These are phyloP conservation scores for Ellobium chinense DNA, from an alignment of 2,888 invertebrate genomes.

Conservation along the genomic window DNA sequence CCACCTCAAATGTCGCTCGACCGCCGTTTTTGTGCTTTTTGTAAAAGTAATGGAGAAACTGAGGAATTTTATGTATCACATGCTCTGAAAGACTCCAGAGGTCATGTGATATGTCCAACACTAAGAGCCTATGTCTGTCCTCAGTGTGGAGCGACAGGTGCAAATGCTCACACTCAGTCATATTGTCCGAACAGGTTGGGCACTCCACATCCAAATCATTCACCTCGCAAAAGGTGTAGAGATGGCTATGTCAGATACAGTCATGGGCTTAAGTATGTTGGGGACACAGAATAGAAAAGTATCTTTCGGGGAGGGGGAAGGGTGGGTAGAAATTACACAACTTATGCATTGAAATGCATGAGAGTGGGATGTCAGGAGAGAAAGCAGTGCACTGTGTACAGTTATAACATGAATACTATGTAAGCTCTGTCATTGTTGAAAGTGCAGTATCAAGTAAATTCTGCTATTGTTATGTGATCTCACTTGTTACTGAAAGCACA, in stretches of 20 bases:
- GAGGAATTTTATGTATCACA: conserved; percentile 84
- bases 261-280: conserved; percentile 13
- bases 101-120: conserved; percentile 86
- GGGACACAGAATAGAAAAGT: too few relatives aligned
- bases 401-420: too few relatives aligned
- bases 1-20: too few relatives aligned
- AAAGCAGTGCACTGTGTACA: too few relatives aligned
- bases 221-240: conserved; percentile 1
- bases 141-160: conserved; percentile 86
- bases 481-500: too few relatives aligned
- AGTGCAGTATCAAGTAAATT: too few relatives aligned
- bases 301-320: too few relatives aligned
- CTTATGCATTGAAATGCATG: too few relatives aligned
- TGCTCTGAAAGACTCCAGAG: conserved; percentile 82
- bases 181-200: conserved; percentile 82
- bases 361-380: too few relatives aligned
- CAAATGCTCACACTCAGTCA: conserved; percentile 87
- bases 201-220: background rate
- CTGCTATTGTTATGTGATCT: too few relatives aligned
- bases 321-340: too few relatives aligned
- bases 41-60: conserved; percentile 79
- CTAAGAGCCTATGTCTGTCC: conserved; percentile 86
- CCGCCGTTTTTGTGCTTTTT: background rate
- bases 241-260: conserved; percentile 28
- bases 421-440: too few relatives aligned